Conservation (phyloP, 2,888 invertebrate genomes). For the Chymomyza fuscimana region DNA sequence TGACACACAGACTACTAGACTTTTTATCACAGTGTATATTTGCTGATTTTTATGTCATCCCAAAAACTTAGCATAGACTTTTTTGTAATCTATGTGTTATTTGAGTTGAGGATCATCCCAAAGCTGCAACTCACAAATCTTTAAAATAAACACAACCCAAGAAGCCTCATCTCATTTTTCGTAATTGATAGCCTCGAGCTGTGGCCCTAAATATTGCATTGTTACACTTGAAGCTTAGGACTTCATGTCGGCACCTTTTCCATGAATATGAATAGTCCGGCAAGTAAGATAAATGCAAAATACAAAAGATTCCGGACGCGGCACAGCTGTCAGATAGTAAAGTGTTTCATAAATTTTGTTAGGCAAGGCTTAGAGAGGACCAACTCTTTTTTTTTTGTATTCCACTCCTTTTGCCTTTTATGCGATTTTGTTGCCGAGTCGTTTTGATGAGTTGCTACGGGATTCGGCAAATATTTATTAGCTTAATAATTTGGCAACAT, state of each 20-base stretch:
- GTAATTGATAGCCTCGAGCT: conserved; percentile 47
- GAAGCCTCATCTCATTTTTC: conserved; percentile 48
- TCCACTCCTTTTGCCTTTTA: neutral
- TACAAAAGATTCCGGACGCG: conserved; percentile 33
- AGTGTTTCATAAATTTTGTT: conserved; percentile 48
- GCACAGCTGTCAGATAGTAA: conserved; percentile 46
- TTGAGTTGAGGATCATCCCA: neutral
- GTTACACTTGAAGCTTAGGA: neutral
- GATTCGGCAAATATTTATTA: conserved; percentile 58
- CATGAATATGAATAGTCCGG: conserved; percentile 8
- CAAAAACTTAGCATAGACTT: neutral
- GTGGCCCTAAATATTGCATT: neutral
- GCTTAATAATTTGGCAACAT: conserved; percentile 67
- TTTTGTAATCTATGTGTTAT: neutral
- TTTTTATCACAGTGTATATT: neutral
- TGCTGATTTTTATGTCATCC: neutral
- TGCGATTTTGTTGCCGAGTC: neutral
- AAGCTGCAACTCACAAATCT: neutral
- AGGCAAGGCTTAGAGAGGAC: neutral
- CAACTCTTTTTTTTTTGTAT: neutral
- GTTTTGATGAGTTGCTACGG: neutral
- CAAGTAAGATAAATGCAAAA: conserved; percentile 49
- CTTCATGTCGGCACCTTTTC: conserved; percentile 35
- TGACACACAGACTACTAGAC: neutral
- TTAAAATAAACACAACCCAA: conserved; percentile 2